Conservation (phyloP, 2,113 vertebrate genomes). For the Diphyllodes magnificus region DNA sequence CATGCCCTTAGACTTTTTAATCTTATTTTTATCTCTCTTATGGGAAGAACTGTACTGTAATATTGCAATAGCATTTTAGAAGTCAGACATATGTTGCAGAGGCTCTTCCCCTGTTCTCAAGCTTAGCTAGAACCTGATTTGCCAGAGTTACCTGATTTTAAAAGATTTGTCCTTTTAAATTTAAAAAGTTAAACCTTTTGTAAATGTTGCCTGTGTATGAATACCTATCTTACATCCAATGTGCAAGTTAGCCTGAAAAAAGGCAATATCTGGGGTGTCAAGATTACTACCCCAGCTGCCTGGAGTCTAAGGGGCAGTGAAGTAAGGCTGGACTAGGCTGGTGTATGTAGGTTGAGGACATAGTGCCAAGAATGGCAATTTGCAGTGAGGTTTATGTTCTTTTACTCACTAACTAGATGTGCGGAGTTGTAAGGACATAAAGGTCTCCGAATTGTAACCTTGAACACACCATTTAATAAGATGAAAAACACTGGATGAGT, state of each 20-base stretch:
- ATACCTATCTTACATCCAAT: background rate
- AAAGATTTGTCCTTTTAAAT: background rate
- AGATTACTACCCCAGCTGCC: background rate
- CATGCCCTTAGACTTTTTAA: background rate
- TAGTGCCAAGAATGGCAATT: background rate
- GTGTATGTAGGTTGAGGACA: background rate
- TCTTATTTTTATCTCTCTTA: background rate
- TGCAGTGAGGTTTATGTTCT: background rate
- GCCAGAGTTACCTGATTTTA: background rate
- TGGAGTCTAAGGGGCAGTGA: background rate
- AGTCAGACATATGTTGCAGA: background rate
- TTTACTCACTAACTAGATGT: background rate
- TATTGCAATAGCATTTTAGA: background rate
- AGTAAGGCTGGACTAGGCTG: background rate
- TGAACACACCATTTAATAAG: background rate
- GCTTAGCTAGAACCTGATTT: background rate
- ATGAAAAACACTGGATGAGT: background rate
- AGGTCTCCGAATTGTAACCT: background rate
- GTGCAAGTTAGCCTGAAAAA: background rate
- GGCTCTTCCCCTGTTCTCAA: background rate
- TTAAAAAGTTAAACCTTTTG: background rate
- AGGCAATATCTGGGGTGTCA: background rate
- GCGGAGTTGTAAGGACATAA: background rate
- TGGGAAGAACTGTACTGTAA: background rate
- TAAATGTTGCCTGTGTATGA: background rate